Percentiles rank a stretch among this genome's conserved stretches.
Conservation (phyloP, 2,113 vertebrate species). For the Oostethus manadensis region DNA sequence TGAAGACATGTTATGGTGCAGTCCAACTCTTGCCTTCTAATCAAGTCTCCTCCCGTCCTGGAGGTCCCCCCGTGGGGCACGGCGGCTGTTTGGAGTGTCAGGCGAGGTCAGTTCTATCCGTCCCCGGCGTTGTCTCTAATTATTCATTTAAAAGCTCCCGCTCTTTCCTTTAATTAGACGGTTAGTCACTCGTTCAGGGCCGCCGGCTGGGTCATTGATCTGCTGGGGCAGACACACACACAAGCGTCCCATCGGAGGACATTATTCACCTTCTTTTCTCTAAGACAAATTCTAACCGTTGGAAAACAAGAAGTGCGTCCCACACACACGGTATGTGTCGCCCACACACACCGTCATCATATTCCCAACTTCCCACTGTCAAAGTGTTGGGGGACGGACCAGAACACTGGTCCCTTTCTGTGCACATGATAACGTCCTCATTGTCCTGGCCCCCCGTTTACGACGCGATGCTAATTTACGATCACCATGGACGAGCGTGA, state of each 20-base stretch:
- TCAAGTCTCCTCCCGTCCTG: conserved; percentile 25
- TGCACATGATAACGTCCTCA: conserved; percentile 33
- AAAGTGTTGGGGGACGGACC: conserved; percentile 17
- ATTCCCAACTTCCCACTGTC: conserved; percentile 15
- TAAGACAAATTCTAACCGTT: not conserved
- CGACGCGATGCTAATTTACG: conserved; percentile 30
- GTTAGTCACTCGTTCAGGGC: conserved; percentile 51
- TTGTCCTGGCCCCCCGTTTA: conserved; percentile 25
- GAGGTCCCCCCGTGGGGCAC: conserved; percentile 17
- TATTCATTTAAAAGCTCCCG: conserved; percentile 59
- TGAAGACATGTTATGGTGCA: not conserved
- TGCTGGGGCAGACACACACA: conserved; percentile 3
- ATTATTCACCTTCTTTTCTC: not conserved
- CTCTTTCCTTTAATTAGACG: conserved; percentile 62
- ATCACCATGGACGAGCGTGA: conserved; percentile 11
- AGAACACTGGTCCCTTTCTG: conserved; percentile 23
- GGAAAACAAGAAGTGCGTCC: not conserved
- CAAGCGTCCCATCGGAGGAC: not conserved
- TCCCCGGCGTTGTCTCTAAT: conserved; percentile 57
- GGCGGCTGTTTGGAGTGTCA: conserved; percentile 19
- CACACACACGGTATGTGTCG: too few relatives aligned
- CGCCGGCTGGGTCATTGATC: conserved; percentile 47
- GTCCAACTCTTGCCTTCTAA: conserved; percentile 4
- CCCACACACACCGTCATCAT: not conserved
- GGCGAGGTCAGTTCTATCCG: conserved; percentile 35